Conservation (phyloP, 2,888 invertebrate species). For the Choreutis nemorana region DNA sequence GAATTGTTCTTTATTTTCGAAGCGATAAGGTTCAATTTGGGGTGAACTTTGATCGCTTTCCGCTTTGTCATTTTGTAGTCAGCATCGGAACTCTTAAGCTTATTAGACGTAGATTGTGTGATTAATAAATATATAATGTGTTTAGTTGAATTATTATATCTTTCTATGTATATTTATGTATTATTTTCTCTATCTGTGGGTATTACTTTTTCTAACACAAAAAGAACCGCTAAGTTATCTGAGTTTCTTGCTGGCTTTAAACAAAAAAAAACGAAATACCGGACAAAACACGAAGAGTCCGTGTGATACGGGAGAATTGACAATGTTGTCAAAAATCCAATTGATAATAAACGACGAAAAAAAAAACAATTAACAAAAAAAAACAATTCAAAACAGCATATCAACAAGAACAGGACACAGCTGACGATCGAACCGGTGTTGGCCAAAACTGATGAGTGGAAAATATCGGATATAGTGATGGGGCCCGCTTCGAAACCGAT, state of each 20-base stretch:
- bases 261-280: conserved; percentile 18
- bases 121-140: conserved; percentile 26
- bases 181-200: conserved; percentile 20
- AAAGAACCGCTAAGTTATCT: conserved; percentile 9
- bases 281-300: too few relatives aligned
- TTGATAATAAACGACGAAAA: conserved; percentile 51
- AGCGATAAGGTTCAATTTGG: conserved; percentile 38
- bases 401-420: conserved; percentile 60
- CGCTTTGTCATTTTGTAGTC: conserved; percentile 52
- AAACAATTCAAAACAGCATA: conserved; percentile 57
- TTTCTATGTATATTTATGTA: conserved; percentile 24
- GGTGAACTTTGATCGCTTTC: conserved; percentile 29
- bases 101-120: conserved; percentile 52
- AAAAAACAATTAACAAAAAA: conserved; percentile 24
- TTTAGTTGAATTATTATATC: conserved; percentile 24
- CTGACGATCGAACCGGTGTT: conserved; percentile 56
- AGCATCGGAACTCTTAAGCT: conserved; percentile 45
- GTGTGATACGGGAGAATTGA: too few relatives aligned
- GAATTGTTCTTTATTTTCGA: conserved; percentile 22
- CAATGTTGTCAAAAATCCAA: conserved; percentile 62
- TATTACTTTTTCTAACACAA: conserved; percentile 13
- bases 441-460: conserved; percentile 33
- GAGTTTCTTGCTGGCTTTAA: conserved; percentile 15
- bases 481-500: conserved; percentile 32
- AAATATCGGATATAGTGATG: conserved; percentile 43